These are phyloP conservation scores for Atethmia centrago DNA, from an alignment of 2,888 invertebrate genomes.

Conservation along the genomic window DNA sequence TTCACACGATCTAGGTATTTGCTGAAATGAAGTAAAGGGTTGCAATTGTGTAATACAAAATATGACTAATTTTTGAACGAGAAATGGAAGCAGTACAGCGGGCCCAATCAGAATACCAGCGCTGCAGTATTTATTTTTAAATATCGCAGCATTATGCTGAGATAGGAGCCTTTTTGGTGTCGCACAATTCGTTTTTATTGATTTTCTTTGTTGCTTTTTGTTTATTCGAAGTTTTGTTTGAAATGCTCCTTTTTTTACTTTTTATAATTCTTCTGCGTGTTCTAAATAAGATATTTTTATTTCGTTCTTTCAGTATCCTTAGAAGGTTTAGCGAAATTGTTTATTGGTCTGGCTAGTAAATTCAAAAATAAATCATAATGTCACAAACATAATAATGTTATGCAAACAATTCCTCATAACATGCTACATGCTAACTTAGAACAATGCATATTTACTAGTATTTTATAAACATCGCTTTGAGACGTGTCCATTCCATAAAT, in stretches of 20 bases:
- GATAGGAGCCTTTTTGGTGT: too few relatives aligned
- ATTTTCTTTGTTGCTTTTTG: too few relatives aligned
- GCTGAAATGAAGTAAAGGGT: not conserved
- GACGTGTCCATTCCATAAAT: constrained; percentile 43
- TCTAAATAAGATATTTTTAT: too few relatives aligned
- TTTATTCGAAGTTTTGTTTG: too few relatives aligned
- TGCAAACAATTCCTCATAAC: constrained; percentile 18
- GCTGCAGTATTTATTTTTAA: too few relatives aligned
- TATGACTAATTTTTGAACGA: not conserved
- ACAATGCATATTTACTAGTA: constrained; percentile 37
- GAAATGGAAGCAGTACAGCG: not conserved
- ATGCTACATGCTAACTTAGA: constrained; percentile 7
- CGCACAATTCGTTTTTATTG: too few relatives aligned
- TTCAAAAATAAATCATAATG: not conserved
- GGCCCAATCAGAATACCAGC: too few relatives aligned
- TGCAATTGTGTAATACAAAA: not conserved
- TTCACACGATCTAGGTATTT: not conserved
- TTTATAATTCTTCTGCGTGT: too few relatives aligned
- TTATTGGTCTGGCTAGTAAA: constrained; percentile 1
- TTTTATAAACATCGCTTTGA: constrained; percentile 9
- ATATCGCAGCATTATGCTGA: too few relatives aligned
- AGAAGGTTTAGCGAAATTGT: not conserved
- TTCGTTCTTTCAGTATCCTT: too few relatives aligned
- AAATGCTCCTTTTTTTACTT: too few relatives aligned
- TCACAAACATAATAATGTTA: not conserved